These are phyloP conservation scores for Muscicapa adusta DNA, from an alignment of 2,113 vertebrate species.

Conservation along the genomic window DNA sequence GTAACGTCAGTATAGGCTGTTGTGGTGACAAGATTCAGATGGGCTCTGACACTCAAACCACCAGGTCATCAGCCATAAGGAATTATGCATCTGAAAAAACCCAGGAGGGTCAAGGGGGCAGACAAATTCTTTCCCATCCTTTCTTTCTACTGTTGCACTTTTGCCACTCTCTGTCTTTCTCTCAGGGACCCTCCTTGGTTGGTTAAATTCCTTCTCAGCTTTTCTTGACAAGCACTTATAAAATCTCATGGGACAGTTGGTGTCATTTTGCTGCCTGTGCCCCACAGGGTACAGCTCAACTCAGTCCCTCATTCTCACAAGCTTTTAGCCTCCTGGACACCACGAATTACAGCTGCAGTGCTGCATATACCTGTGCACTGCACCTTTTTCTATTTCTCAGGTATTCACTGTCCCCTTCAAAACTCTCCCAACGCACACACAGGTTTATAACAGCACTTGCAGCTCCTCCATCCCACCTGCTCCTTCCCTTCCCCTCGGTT, in stretches of 20 bases:
- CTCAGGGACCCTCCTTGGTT: neutral
- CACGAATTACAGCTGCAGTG: neutral
- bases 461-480: neutral
- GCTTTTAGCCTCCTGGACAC: neutral
- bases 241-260: neutral
- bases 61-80: neutral
- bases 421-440: neutral
- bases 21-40: neutral
- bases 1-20: neutral
- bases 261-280: neutral
- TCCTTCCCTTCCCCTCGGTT: neutral
- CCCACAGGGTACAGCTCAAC: accelerated
- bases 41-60: neutral
- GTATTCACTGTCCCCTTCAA: neutral
- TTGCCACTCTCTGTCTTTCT: neutral
- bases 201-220: neutral
- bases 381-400: neutral
- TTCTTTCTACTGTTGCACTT: neutral
- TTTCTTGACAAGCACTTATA: neutral
- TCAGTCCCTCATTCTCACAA: neutral
- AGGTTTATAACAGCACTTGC: neutral
- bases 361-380: neutral
- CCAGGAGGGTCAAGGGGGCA: neutral
- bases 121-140: neutral
- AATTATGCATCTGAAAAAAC: neutral